Base-by-base conservation (phyloP, 1,140 invertebrate genomes). In the Probaryconus sp. region DNA sequence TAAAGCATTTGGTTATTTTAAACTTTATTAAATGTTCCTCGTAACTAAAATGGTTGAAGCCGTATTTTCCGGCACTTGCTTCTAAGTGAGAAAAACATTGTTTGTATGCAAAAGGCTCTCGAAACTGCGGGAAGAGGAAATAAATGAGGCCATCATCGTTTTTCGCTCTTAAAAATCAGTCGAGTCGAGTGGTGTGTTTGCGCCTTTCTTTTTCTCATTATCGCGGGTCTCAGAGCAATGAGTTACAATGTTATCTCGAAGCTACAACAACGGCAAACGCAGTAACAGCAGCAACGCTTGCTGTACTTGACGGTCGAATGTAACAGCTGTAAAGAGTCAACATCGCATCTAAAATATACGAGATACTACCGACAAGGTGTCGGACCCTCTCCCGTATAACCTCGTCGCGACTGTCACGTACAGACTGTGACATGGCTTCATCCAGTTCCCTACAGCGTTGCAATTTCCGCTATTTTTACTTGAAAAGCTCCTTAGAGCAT, bases 401-500 rank as follows among this genome's bases (percentile, higher is more conserved):
- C 63, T 69, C 75, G 56, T 76, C 76, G 75, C 75, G 76, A 80
- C 82, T 86, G 84, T 86, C 84, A 86, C 83, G 83, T 84, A 85
- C 84, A 84, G 82, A 78, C 79, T 72, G 69, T 77, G 79, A 78
- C 77, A 73, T 53, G 78, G 76, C 80, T 83, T 79, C 82, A 81
- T 83, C 80, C 74, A 77, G 47, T 65, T 70, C 72, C 56, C 68
- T 48, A 74, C 70, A 67, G 81, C 79, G 82, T 83, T 86, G 84
- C 85, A 85, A 86, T 86, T 86, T 86, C 84, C 84, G 83, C 82
- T 86, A 86, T 85, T 86, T 86, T 86, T 86, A 85, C 81, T 78
- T 76, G 81, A 84, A 85, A 86, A 86, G 82, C 84, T 85, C 79
- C 83, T 81, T 82, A 81, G 76, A 78, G 71, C 79, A 79, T 82